Evolutionary conservation across 2,797 vertebrate genomes (phyloP).

Genomic region (Ispidina lecontei): DNA sequence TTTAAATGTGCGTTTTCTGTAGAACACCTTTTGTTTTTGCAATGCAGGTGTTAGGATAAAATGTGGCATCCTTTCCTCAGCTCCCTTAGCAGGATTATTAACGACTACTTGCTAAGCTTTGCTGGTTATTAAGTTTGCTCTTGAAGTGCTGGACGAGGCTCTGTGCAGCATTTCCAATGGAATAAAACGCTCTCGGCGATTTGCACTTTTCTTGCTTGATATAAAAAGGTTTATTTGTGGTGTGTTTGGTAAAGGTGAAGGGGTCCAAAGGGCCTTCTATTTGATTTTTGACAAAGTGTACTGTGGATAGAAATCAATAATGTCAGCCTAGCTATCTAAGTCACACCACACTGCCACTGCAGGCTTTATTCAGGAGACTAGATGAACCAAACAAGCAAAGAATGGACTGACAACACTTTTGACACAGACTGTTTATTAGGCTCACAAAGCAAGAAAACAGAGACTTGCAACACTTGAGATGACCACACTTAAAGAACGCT

Average conservation of each 20-base stretch:
- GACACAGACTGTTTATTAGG: slow-evolving; percentile 95
- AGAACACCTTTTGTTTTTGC: not conserved
- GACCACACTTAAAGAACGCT: slow-evolving; percentile 86
- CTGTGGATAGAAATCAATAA: slow-evolving; percentile 96
- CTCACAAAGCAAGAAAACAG: slow-evolving; percentile 81
- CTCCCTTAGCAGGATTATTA: slow-evolving; percentile 69
- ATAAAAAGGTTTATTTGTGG: slow-evolving; percentile 88
- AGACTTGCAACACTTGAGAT: slow-evolving; percentile 83
- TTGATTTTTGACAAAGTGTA: slow-evolving; percentile 99
- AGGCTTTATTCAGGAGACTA: slow-evolving; percentile 84
- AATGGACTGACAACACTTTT: slow-evolving; percentile 92
- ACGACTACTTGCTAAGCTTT: slow-evolving; percentile 67
- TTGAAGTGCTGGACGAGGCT: slow-evolving; percentile 16
- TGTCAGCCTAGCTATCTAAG: slow-evolving; percentile 85
- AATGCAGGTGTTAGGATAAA: not conserved
- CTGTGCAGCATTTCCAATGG: slow-evolving; percentile 63
- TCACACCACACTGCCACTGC: slow-evolving; percentile 81
- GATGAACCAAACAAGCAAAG: slow-evolving; percentile 96
- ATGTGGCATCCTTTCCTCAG: slow-evolving; percentile 30
- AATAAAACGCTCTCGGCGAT: slow-evolving; percentile 63
- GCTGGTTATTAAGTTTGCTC: slow-evolving; percentile 64
- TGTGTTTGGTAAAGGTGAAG: slow-evolving; percentile 95
- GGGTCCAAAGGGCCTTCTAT: slow-evolving; percentile 94
- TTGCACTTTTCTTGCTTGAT: slow-evolving; percentile 74
- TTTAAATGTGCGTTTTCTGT: slow-evolving; percentile 42